Evolutionary conservation across 2,888 invertebrate genomes (phyloP), one percentile per base, ranked within the genome.

Genomic region (Platypus cylindrus): DNA sequence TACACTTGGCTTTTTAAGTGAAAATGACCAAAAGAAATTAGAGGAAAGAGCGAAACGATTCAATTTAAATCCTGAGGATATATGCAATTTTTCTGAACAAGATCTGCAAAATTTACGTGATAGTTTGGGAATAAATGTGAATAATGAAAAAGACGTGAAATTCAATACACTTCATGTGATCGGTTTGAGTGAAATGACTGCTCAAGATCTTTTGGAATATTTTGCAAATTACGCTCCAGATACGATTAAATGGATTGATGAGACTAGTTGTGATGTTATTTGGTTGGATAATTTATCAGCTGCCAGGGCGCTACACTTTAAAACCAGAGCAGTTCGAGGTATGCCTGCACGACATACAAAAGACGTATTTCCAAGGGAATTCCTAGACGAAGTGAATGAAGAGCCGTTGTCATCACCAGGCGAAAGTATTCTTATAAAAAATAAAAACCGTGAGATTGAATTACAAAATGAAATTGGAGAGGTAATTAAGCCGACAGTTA

Each of bases 231-330:
- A 76, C 57, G 74, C 73, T 32, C 84, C 87, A n/a, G 64, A 73
- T 8, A 74, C 74, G 7, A 67, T 87, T 32, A 86, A 87, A 62
- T 85, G 84, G 83, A 73, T 86, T 38, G 78, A 79, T 63, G 78
- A 82, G 53, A 64, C 68, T 45, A 78, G 80, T 48, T 87, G 86
- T 77, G 78, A 77, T 56, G 68, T 76, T 2, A 65, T 75, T 1
- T 79, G 75, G 75, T 41, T 64, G 16, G 75, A 76, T 46, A 63
- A 65, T 41, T 49, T 66, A 13, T 65, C 70, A 1, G 68, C 75
- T 18, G 72, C 74, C 1, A 63, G 70, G 48, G 76, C 76, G 16
- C 56, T 78, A 47, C 54, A 70, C 44, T 68, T 64, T 34, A 54
- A 69, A 27, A 73, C 74, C n/a, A 65, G 64, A 54, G 43, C 44